Conservation (phyloP, 2,113 vertebrate genomes). For the Cyrtonyx montezumae region DNA sequence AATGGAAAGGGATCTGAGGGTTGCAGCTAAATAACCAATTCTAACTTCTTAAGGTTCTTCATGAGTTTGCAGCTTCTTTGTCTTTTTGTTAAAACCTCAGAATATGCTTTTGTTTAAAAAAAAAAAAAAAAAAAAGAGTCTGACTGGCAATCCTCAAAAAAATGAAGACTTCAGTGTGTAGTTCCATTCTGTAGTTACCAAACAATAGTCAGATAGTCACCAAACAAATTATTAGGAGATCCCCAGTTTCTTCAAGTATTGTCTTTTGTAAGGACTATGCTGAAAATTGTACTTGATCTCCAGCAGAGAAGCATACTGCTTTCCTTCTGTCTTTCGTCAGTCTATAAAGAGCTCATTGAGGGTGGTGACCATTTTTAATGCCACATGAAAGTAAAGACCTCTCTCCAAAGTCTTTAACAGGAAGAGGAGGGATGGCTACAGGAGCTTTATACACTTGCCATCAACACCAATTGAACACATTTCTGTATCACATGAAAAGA, state of each 20-base stretch:
- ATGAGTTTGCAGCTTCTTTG: background rate
- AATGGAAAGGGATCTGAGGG: background rate
- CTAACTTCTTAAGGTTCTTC: background rate
- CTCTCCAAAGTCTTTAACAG: background rate
- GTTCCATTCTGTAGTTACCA: too few species aligned
- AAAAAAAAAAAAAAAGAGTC: too few species aligned
- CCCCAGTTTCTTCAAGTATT: background rate
- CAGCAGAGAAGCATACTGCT: background rate
- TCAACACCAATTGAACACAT: background rate
- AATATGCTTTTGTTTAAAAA: rapidly evolving
- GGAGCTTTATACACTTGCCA: background rate
- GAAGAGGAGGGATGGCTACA: background rate
- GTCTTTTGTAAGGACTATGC: background rate
- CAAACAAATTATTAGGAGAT: background rate
- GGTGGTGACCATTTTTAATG: background rate
- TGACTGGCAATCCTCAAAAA: background rate
- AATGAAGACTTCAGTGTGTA: background rate
- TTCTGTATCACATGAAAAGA: background rate
- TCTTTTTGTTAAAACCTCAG: background rate
- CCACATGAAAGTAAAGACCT: background rate
- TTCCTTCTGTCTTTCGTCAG: background rate
- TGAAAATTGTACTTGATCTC: background rate
- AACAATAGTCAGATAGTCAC: background rate
- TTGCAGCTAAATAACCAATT: background rate
- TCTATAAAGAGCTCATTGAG: background rate